Base-by-base conservation (phyloP, 2,888 invertebrate genomes). In the Campopleginae sp. region DNA sequence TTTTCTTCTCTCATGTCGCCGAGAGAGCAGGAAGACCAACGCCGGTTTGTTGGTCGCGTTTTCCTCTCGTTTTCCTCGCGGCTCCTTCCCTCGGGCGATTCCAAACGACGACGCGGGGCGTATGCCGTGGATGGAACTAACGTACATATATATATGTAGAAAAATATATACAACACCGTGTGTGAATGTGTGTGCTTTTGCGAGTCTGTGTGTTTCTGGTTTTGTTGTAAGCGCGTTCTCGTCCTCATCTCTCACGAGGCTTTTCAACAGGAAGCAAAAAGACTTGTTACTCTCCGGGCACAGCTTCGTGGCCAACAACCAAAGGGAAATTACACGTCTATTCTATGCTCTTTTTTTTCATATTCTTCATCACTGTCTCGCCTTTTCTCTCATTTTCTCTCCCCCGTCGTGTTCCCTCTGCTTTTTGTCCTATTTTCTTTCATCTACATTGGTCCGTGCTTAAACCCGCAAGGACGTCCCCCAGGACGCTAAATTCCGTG, bases 41-140 rank as follows among this genome's bases (percentile, higher is more conserved):
- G 76, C 72, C 80, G 66, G 80, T 82, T 85, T 85, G 85, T 85
- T 85, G 77, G 79, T 82, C 85, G 80, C 82, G 80, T 76, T 79
- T 75, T 46, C 75, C 61, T 33, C 63, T 44, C 61, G n/a, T 27
- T 44, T 71, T 38, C 31, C 44, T 46, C 61, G 4, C 27, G 17
- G 70, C 46, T 61, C 23, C 44, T 38, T 7, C 63, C 42, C 38
- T 14, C 44, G 66, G 66, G 42, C 46, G 19, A 66, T 74, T 66
- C 65, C 74, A 54, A 54, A 61, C 44, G 82, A 80, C 80, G 71
- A 80, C 80, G 72, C 33, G 66, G 72, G 61, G 72, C 85, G 76
- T 85, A 85, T 74, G 76, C 70, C 72, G 80, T 44, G 66, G 72
- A 82, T 76, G 76, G 58, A 65, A 80, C 63, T 58, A 61, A 70